phyloP scores from a whole-genome alignment of 2,113 vertebrate species.

The Sturnira hondurensis region DNA sequence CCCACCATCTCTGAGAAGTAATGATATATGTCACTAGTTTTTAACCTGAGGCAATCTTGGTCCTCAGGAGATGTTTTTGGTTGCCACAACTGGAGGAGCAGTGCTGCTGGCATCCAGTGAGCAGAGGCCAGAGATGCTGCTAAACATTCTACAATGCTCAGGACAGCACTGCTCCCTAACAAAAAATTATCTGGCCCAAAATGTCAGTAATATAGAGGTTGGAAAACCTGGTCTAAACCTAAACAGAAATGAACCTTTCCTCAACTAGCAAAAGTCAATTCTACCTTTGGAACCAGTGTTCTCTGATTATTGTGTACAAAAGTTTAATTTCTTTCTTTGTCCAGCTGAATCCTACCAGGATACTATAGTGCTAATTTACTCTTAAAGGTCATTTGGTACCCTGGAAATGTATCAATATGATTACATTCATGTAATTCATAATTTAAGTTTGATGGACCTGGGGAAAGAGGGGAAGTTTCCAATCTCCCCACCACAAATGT shows the following conservation, averaged over 20 bases:
- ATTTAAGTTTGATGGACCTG: conserved; percentile 1
- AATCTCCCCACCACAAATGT: not conserved
- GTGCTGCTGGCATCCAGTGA: not conserved
- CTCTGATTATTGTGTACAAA: not conserved
- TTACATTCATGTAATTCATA: not conserved
- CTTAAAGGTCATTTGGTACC: not conserved
- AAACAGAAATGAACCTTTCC: not conserved
- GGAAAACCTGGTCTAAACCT: not conserved
- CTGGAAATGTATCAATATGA: not conserved
- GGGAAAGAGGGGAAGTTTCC: not conserved
- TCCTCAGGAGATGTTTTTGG: not conserved
- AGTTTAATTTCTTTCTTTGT: not conserved
- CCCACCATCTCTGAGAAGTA: not conserved
- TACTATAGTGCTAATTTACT: not conserved
- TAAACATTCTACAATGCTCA: not conserved
- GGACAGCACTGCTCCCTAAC: not conserved
- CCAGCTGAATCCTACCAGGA: not conserved
- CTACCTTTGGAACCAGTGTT: not conserved
- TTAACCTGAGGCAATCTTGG: not conserved
- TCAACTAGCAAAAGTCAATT: not conserved
- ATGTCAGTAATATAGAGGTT: not conserved
- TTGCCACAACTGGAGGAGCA: not conserved
- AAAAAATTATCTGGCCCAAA: not conserved
- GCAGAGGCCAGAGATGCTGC: not conserved
- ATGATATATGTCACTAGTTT: not conserved